Base-by-base conservation (phyloP, 2,888 invertebrate genomes). In the Tenthredo scrophulariae region DNA sequence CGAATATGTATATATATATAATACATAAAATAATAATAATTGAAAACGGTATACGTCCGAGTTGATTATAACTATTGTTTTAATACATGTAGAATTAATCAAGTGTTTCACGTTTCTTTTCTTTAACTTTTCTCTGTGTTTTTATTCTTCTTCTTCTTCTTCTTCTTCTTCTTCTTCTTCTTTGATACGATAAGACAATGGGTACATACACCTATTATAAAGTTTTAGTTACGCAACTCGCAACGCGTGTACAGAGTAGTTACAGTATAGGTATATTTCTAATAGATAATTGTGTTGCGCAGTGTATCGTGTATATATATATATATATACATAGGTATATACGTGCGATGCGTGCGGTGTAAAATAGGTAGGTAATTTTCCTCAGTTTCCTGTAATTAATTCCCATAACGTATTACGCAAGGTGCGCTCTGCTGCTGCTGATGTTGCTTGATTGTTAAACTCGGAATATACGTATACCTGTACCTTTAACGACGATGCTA, bases 311-410 rank as follows among this genome's bases (percentile, higher is more conserved):
- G 1, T 50, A 50, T 65, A 10, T 65, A 65, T 65, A 15, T 1
- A 0, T 29, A 26, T 22, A 1, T 33, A 26, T 33, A 22, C 33
- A 65, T 65, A 33, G 0, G 0, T 65, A 65, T 22, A 1, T 67
- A 13, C 18, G 29, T 67, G 26, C 33, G 33, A 67, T 33, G 67
- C 67, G 13, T 33, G 67, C 26, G 67, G 67, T 18, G 18, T 15
- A 29, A 13, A 74, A 74, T 74, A 74, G 72, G 18, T 26, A 74
- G 70, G 37, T 74, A 74, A 62, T 80, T 80, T 80, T 62, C 62
- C 62, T 22, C 37, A 80, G 80, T 80, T 80, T 80, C 80, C 80
- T 58, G 80, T 62, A 62, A 80, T 80, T 80, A 80, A 80, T 80
- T 80, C 62, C 29, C 80, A 62, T 80, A 80, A 80, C 37, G 50